phyloP scores from a whole-genome alignment of 1,140 invertebrate species.

The Goniozus legneri region DNA sequence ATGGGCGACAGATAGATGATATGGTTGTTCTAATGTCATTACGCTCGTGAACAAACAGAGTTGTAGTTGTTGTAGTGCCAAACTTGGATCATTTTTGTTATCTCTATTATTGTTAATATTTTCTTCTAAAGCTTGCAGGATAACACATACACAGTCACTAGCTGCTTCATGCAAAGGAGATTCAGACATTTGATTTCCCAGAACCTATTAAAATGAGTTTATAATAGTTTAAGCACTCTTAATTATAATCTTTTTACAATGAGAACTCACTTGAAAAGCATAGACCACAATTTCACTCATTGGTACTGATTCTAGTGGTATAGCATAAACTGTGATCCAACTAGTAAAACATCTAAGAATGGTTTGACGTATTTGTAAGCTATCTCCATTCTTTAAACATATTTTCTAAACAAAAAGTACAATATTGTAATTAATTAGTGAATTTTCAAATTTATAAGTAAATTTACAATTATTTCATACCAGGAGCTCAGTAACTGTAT shows the following conservation, averaged over 20 bases:
- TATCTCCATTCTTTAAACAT: conserved; percentile 61
- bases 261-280: conserved; percentile 59
- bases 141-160: conserved; percentile 85
- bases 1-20: conserved; percentile 85
- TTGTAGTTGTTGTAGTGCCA: conserved; percentile 64
- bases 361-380: conserved; percentile 58
- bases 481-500: conserved; percentile 71
- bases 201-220: conserved; percentile 40
- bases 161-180: conserved; percentile 83
- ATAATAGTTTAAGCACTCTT: conserved; percentile 3
- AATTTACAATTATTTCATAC: conserved; percentile 46
- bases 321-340: conserved; percentile 72
- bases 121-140: conserved; percentile 76
- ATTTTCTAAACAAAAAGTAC: conserved; percentile 54
- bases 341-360: conserved; percentile 76
- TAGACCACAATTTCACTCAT: conserved; percentile 67
- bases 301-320: conserved; percentile 63
- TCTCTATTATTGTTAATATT: conserved; percentile 60
- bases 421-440: background rate
- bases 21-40: conserved; percentile 77
- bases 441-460: conserved; percentile 6
- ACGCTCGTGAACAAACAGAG: conserved; percentile 74
- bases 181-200: conserved; percentile 63
- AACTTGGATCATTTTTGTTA: conserved; percentile 49
- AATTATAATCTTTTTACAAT: background rate